Base-by-base conservation (phyloP, 2,888 invertebrate genomes). In the Camptogramma bilineatum region DNA sequence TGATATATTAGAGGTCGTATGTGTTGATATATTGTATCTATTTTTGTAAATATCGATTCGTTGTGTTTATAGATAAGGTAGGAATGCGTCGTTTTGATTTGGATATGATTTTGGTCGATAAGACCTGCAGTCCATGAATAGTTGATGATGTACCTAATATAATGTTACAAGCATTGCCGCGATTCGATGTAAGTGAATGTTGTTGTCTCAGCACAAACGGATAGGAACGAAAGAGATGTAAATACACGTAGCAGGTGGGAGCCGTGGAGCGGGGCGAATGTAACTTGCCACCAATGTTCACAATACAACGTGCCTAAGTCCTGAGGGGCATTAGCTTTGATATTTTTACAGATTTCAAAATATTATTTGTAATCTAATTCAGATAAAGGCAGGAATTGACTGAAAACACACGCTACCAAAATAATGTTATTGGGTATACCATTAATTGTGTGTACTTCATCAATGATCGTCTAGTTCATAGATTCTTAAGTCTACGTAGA, bases 221-320 rank as follows among this genome's bases (percentile, higher is more conserved):
- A 64, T 79, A 80, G 73, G 70, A 75, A 74, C 68, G 73, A 75
- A 75, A 72, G 73, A 71, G 67, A 75, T 90, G 88, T 90, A 90
- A 73, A 90, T 89, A 89, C 85, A 84, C 81, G 62, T 79, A 81
- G 77, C 68, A 53, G 64, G 67, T 70, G 60, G 70, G 69, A 65
- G 65, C 46, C 62, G 57, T 59, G 76, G 83, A 86, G 87, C 87
- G 88, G 87, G 89, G 83, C 88, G 84, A 77, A 84, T 85, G 86
- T 81, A 67, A 65, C 60, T 73, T 66, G 68, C 74, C 69, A 80
- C 73, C 69, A 80, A 79, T 76, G 78, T 79, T 83, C 73, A 82
- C 77, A 86, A 82, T 84, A 84, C 83, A 85, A 87, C 86, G 90
- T 90, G 90, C 90, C 90, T 90, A 88, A 88, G 88, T 84, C 87